Base-by-base conservation (phyloP, 1,140 invertebrate genomes). In the Aphis gossypii region DNA sequence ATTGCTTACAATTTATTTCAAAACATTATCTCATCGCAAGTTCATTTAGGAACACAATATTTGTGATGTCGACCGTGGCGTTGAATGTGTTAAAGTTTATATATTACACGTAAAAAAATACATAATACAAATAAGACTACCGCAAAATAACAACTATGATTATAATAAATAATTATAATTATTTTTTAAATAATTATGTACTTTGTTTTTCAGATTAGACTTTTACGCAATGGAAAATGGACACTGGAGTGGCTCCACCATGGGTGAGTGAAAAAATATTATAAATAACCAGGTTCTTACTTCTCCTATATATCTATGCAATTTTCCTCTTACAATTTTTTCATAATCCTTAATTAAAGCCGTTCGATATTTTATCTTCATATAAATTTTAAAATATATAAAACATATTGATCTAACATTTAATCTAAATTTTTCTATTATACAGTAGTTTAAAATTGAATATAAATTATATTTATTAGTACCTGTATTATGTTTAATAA, bases 161-260 rank as follows among this genome's bases (percentile, higher is more conserved):
- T 18, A n/a, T 68, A 68, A 68, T 0, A 3, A n/a, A 68, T n/a
- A 18, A 4, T 68, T n/a, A 23, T 68, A 14, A 41, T 35, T 35
- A 35, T 35, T 41, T 1, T 41, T 41, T 41, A 41, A 51, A 51
- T 1, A n/a, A n/a, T n/a, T n/a, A 86, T 30, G 6, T 21, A 56
- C 93, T 94, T 94, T n/a, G 20, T 56, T 56, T 95, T 96, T 20
- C 95, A 97, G 97, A 2, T 95, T 97, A 90, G 97, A 98, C 95
- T 97, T 98, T 95, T 97, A 96, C 94, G 96, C 96, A 0, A 95
- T 96, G 48, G 97, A 97, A 94, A 96, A 96, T 93, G 97, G 97
- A 14, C 95, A 95, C 18, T 96, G 96, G 93, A 97, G 96, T 95
- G 96, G 96, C 7, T 96, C 97, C 8, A 97, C 97, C 9, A 97